A percentile compares a stretch with the other conserved stretches of the same genome.
Evolutionary conservation across 2,888 invertebrate species (phyloP).

Genomic region (Eutolmus rufibarbis): DNA sequence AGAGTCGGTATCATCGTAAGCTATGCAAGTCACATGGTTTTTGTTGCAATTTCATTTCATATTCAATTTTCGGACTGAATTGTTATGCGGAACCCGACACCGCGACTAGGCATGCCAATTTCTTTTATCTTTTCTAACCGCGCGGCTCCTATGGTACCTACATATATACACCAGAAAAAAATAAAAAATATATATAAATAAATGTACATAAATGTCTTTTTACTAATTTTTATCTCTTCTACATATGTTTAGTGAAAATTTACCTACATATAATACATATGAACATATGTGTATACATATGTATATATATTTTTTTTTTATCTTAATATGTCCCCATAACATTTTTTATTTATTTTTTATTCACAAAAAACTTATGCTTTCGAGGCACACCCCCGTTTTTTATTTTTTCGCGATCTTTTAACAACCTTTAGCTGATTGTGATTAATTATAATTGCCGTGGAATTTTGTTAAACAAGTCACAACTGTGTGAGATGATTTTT

Average conservation of each 20-base stretch:
- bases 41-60: slow-evolving; percentile 31
- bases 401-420: background rate
- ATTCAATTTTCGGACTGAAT: slow-evolving; percentile 35
- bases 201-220: background rate
- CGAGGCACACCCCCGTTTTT: background rate
- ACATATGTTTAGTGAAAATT: background rate
- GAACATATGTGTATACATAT: too few relatives aligned
- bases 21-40: slow-evolving; percentile 34
- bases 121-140: background rate
- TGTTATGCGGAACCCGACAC: background rate
- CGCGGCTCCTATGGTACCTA: too few relatives aligned
- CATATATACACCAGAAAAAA: background rate
- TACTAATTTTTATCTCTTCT: background rate
- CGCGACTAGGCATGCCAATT: slow-evolving; percentile 36
- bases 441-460: slow-evolving; percentile 40
- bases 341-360: background rate
- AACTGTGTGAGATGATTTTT: slow-evolving; percentile 33
- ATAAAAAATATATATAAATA: background rate
- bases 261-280: background rate
- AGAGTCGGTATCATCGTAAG: background rate
- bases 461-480: slow-evolving; percentile 38
- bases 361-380: background rate
- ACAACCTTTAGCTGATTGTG: slow-evolving; percentile 4
- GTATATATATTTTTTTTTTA: too few relatives aligned
- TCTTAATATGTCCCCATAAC: background rate